These are phyloP conservation scores for Trogon melanurus DNA, from an alignment of 2,113 vertebrate species.

Conservation along the genomic window DNA sequence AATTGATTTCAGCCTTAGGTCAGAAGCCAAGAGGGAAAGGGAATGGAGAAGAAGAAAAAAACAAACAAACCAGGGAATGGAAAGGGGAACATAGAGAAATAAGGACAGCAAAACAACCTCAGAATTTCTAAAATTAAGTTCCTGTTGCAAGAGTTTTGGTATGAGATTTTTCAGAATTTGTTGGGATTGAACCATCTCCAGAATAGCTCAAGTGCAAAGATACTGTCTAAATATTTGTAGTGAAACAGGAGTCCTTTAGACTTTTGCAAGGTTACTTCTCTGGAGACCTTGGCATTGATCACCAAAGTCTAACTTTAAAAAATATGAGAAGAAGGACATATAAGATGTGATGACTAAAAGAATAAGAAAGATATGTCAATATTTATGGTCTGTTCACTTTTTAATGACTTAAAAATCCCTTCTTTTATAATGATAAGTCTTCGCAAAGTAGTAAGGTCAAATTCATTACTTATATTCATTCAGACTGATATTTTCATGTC, in stretches of 20 bases:
- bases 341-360: background rate
- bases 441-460: background rate
- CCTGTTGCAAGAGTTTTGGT: background rate
- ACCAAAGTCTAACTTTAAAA: background rate
- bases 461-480: background rate
- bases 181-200: background rate
- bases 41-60: background rate
- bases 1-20: constrained; percentile 26
- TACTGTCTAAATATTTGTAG: background rate
- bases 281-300: background rate
- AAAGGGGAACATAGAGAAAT: background rate
- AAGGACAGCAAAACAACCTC: background rate
- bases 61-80: background rate
- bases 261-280: background rate
- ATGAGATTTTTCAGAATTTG: background rate
- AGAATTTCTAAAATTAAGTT: background rate
- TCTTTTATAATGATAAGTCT: background rate
- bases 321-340: background rate
- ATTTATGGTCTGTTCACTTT: background rate
- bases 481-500: background rate
- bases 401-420: background rate
- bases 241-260: background rate
- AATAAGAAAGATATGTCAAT: background rate
- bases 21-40: background rate
- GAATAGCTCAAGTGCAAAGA: background rate